A percentile compares a stretch with the other conserved stretches of the same genome.
These are phyloP conservation scores for Drosophila pseudoobscura DNA, from an alignment of 1,140 invertebrate genomes.

Conservation along the genomic window DNA sequence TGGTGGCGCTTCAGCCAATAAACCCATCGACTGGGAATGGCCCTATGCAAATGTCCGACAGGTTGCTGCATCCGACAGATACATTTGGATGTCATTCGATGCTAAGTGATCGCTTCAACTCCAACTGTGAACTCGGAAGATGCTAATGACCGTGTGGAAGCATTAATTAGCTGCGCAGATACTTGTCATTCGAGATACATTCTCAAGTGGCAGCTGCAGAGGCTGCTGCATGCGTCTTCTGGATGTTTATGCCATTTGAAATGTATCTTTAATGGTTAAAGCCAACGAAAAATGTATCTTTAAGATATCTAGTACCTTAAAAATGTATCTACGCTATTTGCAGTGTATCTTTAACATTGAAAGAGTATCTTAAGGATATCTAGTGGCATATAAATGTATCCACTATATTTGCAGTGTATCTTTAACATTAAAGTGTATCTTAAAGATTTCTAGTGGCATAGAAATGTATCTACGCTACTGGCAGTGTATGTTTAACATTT, in stretches of 20 bases:
- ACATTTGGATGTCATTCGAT: conserved; percentile 18
- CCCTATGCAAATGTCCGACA: conserved; percentile 13
- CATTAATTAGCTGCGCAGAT: not conserved
- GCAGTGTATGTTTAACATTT: no score
- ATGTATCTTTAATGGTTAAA: not conserved
- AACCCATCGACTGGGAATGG: not conserved
- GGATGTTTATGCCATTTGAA: conserved; percentile 1
- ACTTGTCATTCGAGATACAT: conserved; percentile 16
- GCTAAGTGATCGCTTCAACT: conserved; percentile 39
- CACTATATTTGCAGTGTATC: no score
- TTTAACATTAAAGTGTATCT: no score
- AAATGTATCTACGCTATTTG: no score
- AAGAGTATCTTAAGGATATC: no score
- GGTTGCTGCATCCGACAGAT: conserved; percentile 10
- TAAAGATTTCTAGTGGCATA: no score
- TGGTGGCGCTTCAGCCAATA: no score
- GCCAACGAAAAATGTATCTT: no score
- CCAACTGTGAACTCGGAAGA: conserved; percentile 1
- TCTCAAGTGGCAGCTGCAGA: conserved; percentile 7
- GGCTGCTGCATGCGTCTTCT: not conserved
- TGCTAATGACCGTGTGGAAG: conserved; percentile 21
- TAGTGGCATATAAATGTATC: no score
- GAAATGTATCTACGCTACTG: no score
- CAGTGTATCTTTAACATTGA: no score
- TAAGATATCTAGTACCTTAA: no score